Percentiles rank a stretch among this genome's conserved stretches.
Evolutionary conservation across 2,113 vertebrate genomes (phyloP).

Genomic region (Melanerpes aurifrons): DNA sequence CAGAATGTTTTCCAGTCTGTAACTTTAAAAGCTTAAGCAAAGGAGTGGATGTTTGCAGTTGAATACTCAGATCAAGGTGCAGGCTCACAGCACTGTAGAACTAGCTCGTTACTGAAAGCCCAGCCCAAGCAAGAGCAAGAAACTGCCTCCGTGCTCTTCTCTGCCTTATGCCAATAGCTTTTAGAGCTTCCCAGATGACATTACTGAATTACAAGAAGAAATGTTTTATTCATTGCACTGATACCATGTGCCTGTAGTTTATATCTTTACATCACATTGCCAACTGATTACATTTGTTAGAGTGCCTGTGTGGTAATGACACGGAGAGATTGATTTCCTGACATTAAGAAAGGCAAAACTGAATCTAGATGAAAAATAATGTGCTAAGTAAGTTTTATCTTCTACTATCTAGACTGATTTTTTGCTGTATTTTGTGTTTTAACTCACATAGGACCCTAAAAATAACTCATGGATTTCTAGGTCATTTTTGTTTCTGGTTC

Average conservation of each 20-base stretch:
- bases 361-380: neutral
- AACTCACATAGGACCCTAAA: neutral
- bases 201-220: neutral
- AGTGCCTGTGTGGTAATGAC: neutral
- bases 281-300: neutral
- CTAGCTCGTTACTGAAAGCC: neutral
- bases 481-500: neutral
- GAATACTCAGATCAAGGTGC: neutral
- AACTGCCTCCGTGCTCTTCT: neutral
- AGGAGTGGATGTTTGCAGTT: neutral
- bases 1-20: neutral
- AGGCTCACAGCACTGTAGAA: neutral
- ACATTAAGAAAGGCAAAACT: neutral
- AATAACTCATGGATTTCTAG: neutral
- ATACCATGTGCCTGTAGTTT: neutral
- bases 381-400: neutral
- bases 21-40: neutral
- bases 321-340: neutral
- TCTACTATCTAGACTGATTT: neutral
- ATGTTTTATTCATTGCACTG: neutral
- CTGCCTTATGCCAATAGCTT: neutral
- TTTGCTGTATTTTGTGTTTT: neutral
- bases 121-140: neutral
- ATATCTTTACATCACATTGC: neutral
- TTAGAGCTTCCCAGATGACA: neutral